Conservation (phyloP, 2,113 vertebrate genomes). For the Scatophagus argus region DNA sequence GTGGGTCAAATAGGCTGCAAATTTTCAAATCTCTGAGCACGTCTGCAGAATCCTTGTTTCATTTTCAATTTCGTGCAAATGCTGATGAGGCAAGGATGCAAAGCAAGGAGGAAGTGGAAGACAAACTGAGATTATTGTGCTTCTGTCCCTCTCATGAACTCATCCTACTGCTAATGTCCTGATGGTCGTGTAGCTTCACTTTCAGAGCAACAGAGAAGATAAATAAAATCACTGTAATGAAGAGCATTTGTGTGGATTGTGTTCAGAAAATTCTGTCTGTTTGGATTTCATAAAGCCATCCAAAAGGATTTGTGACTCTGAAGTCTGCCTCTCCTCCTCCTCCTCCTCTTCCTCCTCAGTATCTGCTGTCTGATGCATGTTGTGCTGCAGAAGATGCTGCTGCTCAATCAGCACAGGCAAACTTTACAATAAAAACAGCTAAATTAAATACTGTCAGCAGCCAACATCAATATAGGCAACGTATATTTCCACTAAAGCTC, state of each 20-base stretch:
- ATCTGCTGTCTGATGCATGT: background rate
- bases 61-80: background rate
- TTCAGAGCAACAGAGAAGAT: too few species aligned
- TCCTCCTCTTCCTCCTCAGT: background rate
- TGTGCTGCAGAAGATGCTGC: background rate
- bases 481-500: background rate
- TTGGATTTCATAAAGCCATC: too few species aligned
- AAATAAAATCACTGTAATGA: too few species aligned
- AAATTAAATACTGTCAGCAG: background rate
- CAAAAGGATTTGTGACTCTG: background rate
- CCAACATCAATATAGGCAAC: background rate
- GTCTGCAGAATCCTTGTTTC: background rate
- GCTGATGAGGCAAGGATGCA: background rate
- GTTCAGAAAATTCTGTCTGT: too few species aligned
- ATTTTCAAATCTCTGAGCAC: background rate
- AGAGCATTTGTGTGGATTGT: too few species aligned
- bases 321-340: too few species aligned
- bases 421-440: slow-evolving; percentile 11
- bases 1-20: background rate
- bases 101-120: background rate
- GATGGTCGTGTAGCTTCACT: too few species aligned
- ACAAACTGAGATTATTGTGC: background rate
- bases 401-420: background rate
- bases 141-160: background rate
- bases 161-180: background rate